phyloP scores from a whole-genome alignment of 2,888 invertebrate species.

The Cheilosia vernalis region DNA sequence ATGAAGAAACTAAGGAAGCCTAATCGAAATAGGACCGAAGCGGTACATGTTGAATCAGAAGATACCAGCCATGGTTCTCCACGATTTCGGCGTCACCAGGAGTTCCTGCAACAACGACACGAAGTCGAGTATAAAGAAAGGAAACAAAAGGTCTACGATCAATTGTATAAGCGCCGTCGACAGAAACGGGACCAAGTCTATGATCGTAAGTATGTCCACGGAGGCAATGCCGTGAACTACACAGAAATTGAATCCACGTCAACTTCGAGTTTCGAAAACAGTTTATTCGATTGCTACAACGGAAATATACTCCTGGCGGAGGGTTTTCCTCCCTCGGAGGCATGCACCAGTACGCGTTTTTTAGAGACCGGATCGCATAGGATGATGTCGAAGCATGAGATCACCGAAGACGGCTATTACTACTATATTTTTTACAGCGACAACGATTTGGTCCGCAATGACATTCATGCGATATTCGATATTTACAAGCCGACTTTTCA shows the following conservation, averaged over 20 bases:
- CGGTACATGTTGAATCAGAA: constrained; percentile 15
- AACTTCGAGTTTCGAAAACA: constrained; percentile 93
- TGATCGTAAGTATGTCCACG: constrained; percentile 90
- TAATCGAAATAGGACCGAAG: constrained; percentile 64
- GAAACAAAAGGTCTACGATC: constrained; percentile 79
- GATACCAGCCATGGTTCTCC: background rate
- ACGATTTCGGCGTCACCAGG: constrained; percentile 46
- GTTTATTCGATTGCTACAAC: constrained; percentile 89
- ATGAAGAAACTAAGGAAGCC: constrained; percentile 77
- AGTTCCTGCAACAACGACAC: constrained; percentile 34
- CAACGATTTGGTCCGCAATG: constrained; percentile 91
- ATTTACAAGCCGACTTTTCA: constrained; percentile 93
- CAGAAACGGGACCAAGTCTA: constrained; percentile 84
- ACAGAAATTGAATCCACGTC: constrained; percentile 87
- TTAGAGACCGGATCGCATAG: constrained; percentile 87
- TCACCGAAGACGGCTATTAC: constrained; percentile 91
- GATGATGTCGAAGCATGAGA: constrained; percentile 88
- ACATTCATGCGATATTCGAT: constrained; percentile 92
- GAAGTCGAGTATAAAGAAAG: constrained; percentile 48
- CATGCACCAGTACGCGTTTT: constrained; percentile 88
- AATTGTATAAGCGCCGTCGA: constrained; percentile 78
- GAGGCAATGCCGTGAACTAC: constrained; percentile 87
- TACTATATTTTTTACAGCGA: constrained; percentile 96
- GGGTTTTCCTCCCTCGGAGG: constrained; percentile 88
- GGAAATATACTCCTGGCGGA: constrained; percentile 90